A percentile compares a stretch with the other conserved stretches of the same genome.
Evolutionary conservation across 2,113 vertebrate species (phyloP).

Genomic region (Oncorhynchus mykiss): DNA sequence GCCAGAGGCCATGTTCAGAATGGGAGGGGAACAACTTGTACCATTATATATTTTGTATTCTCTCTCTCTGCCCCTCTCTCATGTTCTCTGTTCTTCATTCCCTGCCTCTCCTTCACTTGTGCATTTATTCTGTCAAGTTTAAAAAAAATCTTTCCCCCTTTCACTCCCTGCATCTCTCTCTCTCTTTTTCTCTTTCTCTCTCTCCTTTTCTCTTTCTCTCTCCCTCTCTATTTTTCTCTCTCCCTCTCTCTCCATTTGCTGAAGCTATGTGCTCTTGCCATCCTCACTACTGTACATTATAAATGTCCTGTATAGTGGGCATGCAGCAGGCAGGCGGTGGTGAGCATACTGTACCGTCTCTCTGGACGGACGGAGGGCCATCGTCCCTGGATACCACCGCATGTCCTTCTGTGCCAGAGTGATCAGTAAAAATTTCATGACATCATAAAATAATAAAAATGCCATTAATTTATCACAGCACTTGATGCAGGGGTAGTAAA

Average conservation of each 20-base stretch:
- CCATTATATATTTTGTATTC: conserved; percentile 78
- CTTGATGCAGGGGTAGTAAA: conserved; percentile 92
- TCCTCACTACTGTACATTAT: conserved; percentile 55
- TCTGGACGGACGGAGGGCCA: conserved; percentile 73
- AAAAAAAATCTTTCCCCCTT: not conserved
- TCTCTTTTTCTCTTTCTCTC: too few species aligned
- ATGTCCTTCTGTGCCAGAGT: conserved; percentile 92
- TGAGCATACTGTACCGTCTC: conserved; percentile 30
- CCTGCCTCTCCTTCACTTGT: conserved; percentile 28
- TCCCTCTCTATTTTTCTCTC: rapidly evolving
- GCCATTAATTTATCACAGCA: conserved; percentile 98
- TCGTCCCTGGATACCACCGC: conserved; percentile 84
- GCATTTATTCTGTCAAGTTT: conserved; percentile 8
- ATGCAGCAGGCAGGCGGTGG: conserved; percentile 67
- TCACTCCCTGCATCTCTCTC: not conserved
- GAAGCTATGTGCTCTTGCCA: not conserved
- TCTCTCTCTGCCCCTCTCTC: conserved; percentile 26
- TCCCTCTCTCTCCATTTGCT: not conserved
- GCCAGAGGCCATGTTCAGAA: conserved; percentile 74
- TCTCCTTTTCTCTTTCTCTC: not conserved
- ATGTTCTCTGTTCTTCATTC: conserved; percentile 35
- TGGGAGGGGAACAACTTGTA: conserved; percentile 73
- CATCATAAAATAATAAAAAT: conserved; percentile 99
- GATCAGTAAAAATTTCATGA: conserved; percentile 99
- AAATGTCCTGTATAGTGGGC: conserved; percentile 84